Conservation (phyloP, 92 coral and sea anemone genomes). For the Paragorgia papillata region DNA sequence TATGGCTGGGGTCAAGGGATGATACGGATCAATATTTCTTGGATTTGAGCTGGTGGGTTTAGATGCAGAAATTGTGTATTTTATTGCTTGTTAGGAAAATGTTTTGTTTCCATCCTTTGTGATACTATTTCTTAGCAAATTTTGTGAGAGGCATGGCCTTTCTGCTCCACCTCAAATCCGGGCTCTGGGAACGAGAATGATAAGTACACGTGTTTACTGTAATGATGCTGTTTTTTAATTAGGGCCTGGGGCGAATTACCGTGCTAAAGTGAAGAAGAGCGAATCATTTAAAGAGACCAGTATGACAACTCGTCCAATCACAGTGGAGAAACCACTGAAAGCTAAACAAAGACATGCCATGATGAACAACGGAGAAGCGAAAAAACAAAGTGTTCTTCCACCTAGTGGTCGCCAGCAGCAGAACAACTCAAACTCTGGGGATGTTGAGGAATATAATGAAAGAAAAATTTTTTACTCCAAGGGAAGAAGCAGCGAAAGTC, state of each 20-base stretch:
- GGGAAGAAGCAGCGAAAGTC: slow-evolving; percentile 69
- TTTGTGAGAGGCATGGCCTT: no score
- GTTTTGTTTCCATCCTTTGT: no score
- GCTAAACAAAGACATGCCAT: slow-evolving; percentile 8
- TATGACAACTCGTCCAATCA: slow-evolving; percentile 55
- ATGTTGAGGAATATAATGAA: slow-evolving; percentile 8
- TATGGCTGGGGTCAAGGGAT: no score
- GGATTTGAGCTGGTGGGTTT: no score
- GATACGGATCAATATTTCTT: no score
- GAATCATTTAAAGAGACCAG: slow-evolving; percentile 97
- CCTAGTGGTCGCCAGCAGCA: background rate
- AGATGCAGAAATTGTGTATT: no score
- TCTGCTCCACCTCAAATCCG: no score
- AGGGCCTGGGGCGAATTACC: slow-evolving; percentile 91
- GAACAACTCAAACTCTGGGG: background rate
- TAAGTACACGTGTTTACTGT: background rate
- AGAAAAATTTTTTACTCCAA: background rate
- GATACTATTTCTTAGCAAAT: no score
- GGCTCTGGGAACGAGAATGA: no score
- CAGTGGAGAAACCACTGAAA: slow-evolving; percentile 39
- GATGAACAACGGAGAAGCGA: slow-evolving; percentile 12
- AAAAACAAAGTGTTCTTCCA: background rate
- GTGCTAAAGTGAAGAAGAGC: slow-evolving; percentile 72
- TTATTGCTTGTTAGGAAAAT: no score
- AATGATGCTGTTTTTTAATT: background rate